Evolutionary conservation across 2,888 invertebrate genomes (phyloP).

Genomic region (Eupeodes latifasciatus): DNA sequence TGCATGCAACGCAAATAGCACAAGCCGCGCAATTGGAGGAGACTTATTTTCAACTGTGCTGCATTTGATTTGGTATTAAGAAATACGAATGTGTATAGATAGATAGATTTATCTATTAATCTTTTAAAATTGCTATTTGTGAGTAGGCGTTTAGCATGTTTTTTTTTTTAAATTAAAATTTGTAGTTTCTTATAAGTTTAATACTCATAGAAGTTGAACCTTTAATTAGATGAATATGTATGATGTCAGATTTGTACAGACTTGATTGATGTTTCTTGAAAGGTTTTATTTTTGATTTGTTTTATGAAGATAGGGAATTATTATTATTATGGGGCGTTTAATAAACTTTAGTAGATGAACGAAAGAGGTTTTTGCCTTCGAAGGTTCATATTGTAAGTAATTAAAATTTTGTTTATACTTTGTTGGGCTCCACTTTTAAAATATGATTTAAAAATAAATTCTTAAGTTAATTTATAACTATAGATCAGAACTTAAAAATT

Average conservation of each 20-base stretch:
- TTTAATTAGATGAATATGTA: conserved; percentile 58
- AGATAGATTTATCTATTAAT: conserved; percentile 28
- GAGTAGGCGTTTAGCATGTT: conserved; percentile 21
- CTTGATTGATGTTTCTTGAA: conserved; percentile 55
- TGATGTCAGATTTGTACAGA: conserved; percentile 32
- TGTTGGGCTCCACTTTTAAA: not conserved
- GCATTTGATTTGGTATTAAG: conserved; percentile 19
- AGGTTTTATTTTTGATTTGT: conserved; percentile 7
- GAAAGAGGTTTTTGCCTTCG: not conserved
- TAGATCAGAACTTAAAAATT: too few relatives aligned
- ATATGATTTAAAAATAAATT: not conserved
- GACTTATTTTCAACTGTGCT: conserved; percentile 19
- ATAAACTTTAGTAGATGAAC: not conserved
- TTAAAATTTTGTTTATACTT: not conserved
- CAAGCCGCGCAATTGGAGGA: conserved; percentile 13
- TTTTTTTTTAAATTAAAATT: not conserved
- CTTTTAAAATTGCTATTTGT: conserved; percentile 1
- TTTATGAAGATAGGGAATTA: not conserved
- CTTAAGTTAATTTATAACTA: too few relatives aligned
- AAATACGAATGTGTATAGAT: conserved; percentile 11
- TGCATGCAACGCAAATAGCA: conserved; percentile 50
- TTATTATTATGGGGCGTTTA: conserved; percentile 9
- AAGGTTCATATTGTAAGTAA: not conserved
- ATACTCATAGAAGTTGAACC: conserved; percentile 1
- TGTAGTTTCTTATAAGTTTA: not conserved